A percentile compares a stretch with the other conserved stretches of the same genome.
phyloP scores from a whole-genome alignment of 2,888 invertebrate species.

The Saturnia japonica region DNA sequence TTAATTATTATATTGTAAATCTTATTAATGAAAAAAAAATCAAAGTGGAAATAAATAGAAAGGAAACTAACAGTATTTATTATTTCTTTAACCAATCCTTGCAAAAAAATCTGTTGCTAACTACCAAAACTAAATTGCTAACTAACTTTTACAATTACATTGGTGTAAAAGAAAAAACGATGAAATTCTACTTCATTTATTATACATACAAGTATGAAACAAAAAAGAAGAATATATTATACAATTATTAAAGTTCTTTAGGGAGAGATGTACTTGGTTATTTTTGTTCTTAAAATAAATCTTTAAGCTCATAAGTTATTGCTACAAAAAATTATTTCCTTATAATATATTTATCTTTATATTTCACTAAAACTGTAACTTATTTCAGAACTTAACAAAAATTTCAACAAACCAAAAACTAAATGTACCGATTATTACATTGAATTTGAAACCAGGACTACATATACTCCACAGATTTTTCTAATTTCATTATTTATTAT shows the following conservation, averaged over 20 bases:
- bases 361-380: background rate
- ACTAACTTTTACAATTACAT: too few species aligned
- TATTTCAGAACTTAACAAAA: background rate
- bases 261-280: background rate
- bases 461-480: too few species aligned
- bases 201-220: constrained; percentile 6
- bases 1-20: constrained; percentile 82
- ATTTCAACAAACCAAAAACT: background rate
- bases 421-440: too few species aligned
- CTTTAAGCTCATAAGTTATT: background rate
- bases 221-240: constrained; percentile 14
- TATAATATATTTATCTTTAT: background rate
- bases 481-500: too few species aligned
- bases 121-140: too few species aligned
- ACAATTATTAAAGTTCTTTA: constrained; percentile 1
- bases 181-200: constrained; percentile 19
- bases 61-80: constrained; percentile 54
- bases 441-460: too few species aligned
- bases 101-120: too few species aligned
- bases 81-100: constrained; percentile 23
- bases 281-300: background rate
- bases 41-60: constrained; percentile 81
- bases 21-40: constrained; percentile 80
- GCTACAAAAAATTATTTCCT: constrained; percentile 2
- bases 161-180: background rate